phyloP scores from a whole-genome alignment of 1,140 invertebrate genomes.

The Zaprionus davidi region DNA sequence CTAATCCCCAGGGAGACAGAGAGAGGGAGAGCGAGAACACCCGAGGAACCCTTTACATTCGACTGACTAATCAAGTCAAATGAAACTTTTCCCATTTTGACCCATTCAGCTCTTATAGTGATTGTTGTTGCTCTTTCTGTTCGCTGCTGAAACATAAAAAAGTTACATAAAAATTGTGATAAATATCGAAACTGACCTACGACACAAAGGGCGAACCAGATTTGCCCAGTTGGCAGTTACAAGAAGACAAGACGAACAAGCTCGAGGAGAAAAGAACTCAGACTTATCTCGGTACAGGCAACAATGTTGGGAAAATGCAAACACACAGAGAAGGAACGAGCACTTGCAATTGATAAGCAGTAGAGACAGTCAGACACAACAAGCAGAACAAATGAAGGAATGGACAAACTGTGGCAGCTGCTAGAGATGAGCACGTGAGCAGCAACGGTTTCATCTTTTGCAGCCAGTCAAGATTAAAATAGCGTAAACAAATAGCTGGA shows the following conservation, averaged over 20 bases:
- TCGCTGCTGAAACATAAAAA: conserved; percentile 34
- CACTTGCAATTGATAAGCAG: conserved; percentile 39
- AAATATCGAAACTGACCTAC: conserved; percentile 37
- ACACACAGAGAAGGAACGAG: conserved; percentile 19
- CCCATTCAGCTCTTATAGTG: conserved; percentile 16
- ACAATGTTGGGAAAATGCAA: conserved; percentile 29
- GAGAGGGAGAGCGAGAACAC: not conserved
- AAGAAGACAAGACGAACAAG: not conserved
- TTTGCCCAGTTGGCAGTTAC: conserved; percentile 30
- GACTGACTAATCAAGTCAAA: conserved; percentile 38
- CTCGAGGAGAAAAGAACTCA: conserved; percentile 24
- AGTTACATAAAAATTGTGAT: conserved; percentile 35
- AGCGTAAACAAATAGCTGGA: not conserved
- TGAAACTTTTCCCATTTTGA: conserved; percentile 49
- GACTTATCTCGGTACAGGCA: conserved; percentile 29
- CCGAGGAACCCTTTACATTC: not conserved
- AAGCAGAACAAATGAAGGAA: conserved; percentile 19
- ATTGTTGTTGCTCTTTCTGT: conserved; percentile 16
- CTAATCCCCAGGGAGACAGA: conserved; percentile 17
- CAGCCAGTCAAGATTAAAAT: conserved; percentile 5
- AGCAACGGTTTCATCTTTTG: not conserved
- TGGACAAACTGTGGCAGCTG: conserved; percentile 7
- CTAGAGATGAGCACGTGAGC: conserved; percentile 36
- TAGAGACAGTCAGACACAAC: not conserved
- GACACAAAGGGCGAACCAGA: conserved; percentile 13